Percentiles rank a stretch among this genome's conserved stretches.
These are phyloP conservation scores for Phrynosoma platyrhinos DNA, from an alignment of 2,113 vertebrate species.

Conservation along the genomic window DNA sequence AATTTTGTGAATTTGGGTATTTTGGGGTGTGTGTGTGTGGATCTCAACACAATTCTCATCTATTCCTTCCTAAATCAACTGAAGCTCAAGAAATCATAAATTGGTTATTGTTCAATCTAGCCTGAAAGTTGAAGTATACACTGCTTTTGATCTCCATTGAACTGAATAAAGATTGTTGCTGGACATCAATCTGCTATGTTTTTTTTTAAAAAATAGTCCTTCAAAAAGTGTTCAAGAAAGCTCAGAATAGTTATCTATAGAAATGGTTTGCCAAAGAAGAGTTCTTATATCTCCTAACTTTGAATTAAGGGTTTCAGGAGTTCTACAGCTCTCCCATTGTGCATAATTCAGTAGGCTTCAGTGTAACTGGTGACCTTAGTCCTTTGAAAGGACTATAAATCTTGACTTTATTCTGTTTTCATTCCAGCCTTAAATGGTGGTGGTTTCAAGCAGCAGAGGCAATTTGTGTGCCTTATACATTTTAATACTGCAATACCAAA, in stretches of 20 bases:
- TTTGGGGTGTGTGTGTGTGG: too few relatives aligned
- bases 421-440: slow-evolving; percentile 18
- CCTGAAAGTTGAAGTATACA: background rate
- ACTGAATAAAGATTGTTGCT: background rate
- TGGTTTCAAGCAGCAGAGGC: slow-evolving; percentile 10
- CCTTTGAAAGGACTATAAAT: slow-evolving; percentile 21
- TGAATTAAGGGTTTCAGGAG: slow-evolving; percentile 4
- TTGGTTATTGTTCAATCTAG: background rate
- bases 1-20: too few relatives aligned
- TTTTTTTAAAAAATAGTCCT: background rate
- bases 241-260: background rate
- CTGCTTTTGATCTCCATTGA: background rate
- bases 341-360: slow-evolving; percentile 21
- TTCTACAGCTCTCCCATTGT: background rate
- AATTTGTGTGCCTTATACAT: slow-evolving; percentile 16
- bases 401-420: slow-evolving; percentile 39
- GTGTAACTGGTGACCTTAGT: slow-evolving; percentile 8
- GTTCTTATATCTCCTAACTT: background rate
- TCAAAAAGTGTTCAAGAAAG: slow-evolving; percentile 16
- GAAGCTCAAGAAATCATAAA: too few relatives aligned
- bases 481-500: slow-evolving; percentile 22
- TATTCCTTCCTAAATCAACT: too few relatives aligned
- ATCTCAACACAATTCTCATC: too few relatives aligned
- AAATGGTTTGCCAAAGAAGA: background rate
- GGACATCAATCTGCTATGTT: background rate